Evolutionary conservation across 2,888 invertebrate species (phyloP).

Genomic region (Aphelenchoides bicaudatus): DNA sequence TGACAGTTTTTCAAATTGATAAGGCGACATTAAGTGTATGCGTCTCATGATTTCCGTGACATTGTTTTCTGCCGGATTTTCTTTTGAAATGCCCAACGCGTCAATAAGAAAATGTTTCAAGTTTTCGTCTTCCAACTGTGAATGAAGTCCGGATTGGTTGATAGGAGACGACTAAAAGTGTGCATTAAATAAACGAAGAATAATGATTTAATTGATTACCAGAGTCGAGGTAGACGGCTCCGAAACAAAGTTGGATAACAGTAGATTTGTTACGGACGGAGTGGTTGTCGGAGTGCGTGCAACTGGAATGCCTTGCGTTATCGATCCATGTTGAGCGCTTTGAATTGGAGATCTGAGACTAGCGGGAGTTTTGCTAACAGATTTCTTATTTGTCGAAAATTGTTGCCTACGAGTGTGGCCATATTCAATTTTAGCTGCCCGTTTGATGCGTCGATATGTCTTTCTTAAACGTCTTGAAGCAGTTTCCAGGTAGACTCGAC

Average conservation of each 20-base stretch:
- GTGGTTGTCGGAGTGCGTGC: too few species aligned
- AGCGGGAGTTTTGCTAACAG: too few species aligned
- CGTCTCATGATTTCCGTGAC: background rate
- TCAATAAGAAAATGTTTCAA: background rate
- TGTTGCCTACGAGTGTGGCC: background rate
- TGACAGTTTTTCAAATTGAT: background rate
- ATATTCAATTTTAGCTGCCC: background rate
- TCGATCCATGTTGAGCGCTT: too few species aligned
- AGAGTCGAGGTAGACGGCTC: too few species aligned
- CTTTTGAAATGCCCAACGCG: background rate
- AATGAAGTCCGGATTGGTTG: too few species aligned
- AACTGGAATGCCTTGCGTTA: too few species aligned
- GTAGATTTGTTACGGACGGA: too few species aligned
- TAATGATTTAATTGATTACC: too few species aligned
- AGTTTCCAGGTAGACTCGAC: background rate
- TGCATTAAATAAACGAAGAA: too few species aligned
- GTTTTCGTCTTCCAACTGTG: background rate
- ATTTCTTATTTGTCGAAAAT: background rate
- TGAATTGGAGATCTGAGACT: too few species aligned
- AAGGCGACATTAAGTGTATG: background rate
- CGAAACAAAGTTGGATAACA: too few species aligned
- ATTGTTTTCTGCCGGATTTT: background rate
- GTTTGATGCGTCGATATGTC: background rate
- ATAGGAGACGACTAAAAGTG: too few species aligned
- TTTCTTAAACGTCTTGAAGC: background rate